A percentile compares a stretch with the other conserved stretches of the same genome.
Conservation (phyloP, 2,797 vertebrate species). For the Benthosema pterotum region DNA sequence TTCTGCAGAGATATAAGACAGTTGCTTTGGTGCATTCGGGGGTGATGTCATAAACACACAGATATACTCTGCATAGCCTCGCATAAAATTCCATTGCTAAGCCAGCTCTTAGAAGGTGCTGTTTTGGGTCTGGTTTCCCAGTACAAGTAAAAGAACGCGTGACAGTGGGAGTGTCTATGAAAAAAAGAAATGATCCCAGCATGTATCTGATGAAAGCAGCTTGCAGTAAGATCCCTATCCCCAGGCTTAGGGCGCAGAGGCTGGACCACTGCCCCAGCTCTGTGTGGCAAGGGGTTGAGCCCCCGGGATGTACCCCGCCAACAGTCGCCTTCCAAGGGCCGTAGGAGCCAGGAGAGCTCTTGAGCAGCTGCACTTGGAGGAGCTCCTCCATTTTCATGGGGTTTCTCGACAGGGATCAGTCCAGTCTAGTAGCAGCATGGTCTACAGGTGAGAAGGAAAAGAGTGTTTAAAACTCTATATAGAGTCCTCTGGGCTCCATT, state of each 20-base stretch:
- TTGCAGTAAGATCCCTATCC: constrained; percentile 60
- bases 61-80: constrained; percentile 36
- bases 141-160: constrained; percentile 42
- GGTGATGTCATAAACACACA: constrained; percentile 35
- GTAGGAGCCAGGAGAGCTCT: constrained; percentile 39
- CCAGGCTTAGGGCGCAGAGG: constrained; percentile 63
- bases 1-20: constrained; percentile 35
- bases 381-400: constrained; percentile 44
- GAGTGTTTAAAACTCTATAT: background rate
- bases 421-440: constrained; percentile 50
- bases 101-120: constrained; percentile 47
- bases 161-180: constrained; percentile 18
- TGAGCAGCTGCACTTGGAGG: constrained; percentile 45
- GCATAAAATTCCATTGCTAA: constrained; percentile 44
- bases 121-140: constrained; percentile 33
- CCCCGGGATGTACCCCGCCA: constrained; percentile 43
- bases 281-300: constrained; percentile 54
- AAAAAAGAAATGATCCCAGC: constrained; percentile 32
- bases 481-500: background rate
- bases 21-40: constrained; percentile 34
- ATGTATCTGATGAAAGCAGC: constrained; percentile 77
- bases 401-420: constrained; percentile 39
- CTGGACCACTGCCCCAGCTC: constrained; percentile 52
- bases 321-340: constrained; percentile 44
- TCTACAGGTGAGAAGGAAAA: constrained; percentile 68